Evolutionary conservation across 2,888 invertebrate species (phyloP), one percentile per base, ranked within the genome.

Genomic region (Macrophya annulata): DNA sequence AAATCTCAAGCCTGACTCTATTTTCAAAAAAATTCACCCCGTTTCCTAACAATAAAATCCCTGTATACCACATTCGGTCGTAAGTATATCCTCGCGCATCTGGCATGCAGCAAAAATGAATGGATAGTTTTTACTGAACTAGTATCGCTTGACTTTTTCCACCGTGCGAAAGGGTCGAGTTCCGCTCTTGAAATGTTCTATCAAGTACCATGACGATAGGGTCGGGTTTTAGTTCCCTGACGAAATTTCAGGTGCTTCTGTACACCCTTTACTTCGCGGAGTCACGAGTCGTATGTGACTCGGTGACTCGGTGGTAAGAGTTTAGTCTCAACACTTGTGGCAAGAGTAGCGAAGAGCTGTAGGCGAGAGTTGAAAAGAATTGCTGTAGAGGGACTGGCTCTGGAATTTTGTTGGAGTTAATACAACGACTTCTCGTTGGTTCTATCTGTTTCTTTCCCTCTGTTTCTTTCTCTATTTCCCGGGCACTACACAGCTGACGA

Each of bases 371-470:
- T 88, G 90, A 90, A 90, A 90, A 89, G 89, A 91, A 89, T 90
- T 89, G 89, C 90, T 90, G 90, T 90, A 90, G 90, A 90, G 90
- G 90, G 90, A 91, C 89, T 89, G 87, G 88, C 90, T 89, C 85
- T 87, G 90, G 91, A 92, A 92, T 91, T 91, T 89, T 89, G 90
- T 90, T 87, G 90, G 91, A 88, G 91, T 90, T 92, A 91, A 92
- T 91, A 91, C 89, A 87, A 90, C 90, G 90, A 90, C 68, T 45
- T 83, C 40, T 81, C 59, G 17, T 43, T 59, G 17, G 21, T 51
- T 77, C 55, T 77, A 45, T 51, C 77, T 74, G 74, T 74, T 77
- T 77, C 40, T 62, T 45, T 55, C 21, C 43, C 62, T 81, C 25
- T 15, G 3, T 65, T 65, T 43, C 21, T 15, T 21, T 43, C 81